phyloP scores from a whole-genome alignment of 1,140 invertebrate species.

The Drosophila insularis region DNA sequence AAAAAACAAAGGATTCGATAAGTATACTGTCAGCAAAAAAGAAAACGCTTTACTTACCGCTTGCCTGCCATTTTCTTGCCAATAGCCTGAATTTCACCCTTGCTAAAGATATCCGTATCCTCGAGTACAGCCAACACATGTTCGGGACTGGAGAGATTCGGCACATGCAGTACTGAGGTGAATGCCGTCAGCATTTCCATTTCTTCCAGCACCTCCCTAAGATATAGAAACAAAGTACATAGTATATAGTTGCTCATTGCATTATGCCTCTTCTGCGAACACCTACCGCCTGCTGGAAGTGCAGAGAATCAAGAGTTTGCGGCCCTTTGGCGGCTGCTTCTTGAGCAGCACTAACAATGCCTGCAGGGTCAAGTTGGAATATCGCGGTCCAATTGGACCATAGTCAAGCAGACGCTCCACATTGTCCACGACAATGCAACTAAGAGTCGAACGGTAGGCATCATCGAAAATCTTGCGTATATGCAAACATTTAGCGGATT shows the following conservation, averaged over 20 bases:
- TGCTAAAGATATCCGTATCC: slow-evolving; percentile 91
- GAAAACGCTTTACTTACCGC: slow-evolving; percentile 84
- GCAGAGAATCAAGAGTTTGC: slow-evolving; percentile 95
- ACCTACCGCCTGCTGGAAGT: slow-evolving; percentile 93
- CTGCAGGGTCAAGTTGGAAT: slow-evolving; percentile 98
- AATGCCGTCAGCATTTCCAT: slow-evolving; percentile 97
- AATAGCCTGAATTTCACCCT: slow-evolving; percentile 90
- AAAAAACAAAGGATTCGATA: slow-evolving; percentile 27
- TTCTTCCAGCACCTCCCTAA: slow-evolving; percentile 94
- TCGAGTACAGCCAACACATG: slow-evolving; percentile 93
- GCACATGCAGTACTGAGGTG: slow-evolving; percentile 94
- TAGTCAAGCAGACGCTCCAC: slow-evolving; percentile 99
- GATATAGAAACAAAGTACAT: slow-evolving; percentile 4
- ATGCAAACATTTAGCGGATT: slow-evolving; percentile 96
- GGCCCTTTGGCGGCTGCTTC: slow-evolving; percentile 95
- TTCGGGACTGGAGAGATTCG: slow-evolving; percentile 93
- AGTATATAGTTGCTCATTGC: neutral
- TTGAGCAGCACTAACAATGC: slow-evolving; percentile 96
- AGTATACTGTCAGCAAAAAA: neutral
- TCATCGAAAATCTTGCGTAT: slow-evolving; percentile 99
- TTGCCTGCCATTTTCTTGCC: slow-evolving; percentile 90
- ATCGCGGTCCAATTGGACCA: slow-evolving; percentile 97
- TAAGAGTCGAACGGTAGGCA: slow-evolving; percentile 97
- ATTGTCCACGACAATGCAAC: slow-evolving; percentile 98
- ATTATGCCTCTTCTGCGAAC: neutral